phyloP scores from a whole-genome alignment of 1,140 invertebrate genomes.

The Halesus radiatus region DNA sequence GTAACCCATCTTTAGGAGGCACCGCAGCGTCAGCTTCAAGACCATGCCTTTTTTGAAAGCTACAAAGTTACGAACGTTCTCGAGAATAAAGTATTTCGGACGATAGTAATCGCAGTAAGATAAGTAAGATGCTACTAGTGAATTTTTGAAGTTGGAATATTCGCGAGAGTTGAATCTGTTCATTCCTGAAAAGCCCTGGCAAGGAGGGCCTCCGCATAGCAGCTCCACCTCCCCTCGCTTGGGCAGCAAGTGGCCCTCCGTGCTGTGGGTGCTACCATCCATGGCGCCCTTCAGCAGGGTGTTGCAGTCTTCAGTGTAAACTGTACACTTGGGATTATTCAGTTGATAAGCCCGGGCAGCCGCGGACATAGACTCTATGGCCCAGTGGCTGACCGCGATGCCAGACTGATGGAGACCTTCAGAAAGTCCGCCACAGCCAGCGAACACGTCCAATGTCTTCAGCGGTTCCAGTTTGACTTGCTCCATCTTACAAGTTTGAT shows the following conservation, averaged over 20 bases:
- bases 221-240: slow-evolving; percentile 87
- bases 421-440: slow-evolving; percentile 87
- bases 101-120: slow-evolving; percentile 91
- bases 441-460: slow-evolving; percentile 86
- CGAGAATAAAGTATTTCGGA: slow-evolving; percentile 87
- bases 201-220: slow-evolving; percentile 91
- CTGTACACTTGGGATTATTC: slow-evolving; percentile 82
- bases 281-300: slow-evolving; percentile 77
- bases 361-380: slow-evolving; percentile 84
- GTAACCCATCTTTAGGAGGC: slow-evolving; percentile 88
- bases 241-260: slow-evolving; percentile 76
- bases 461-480: slow-evolving; percentile 67
- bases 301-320: slow-evolving; percentile 90
- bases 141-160: slow-evolving; percentile 92
- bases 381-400: slow-evolving; percentile 81
- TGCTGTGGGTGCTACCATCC: slow-evolving; percentile 67
- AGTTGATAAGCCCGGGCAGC: slow-evolving; percentile 86
- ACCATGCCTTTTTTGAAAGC: slow-evolving; percentile 86
- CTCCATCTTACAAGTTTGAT: slow-evolving; percentile 60
- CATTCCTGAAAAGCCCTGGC: slow-evolving; percentile 93
- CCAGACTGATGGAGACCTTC: slow-evolving; percentile 82
- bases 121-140: slow-evolving; percentile 86
- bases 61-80: slow-evolving; percentile 91
- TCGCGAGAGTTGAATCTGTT: slow-evolving; percentile 90
- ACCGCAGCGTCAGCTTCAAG: slow-evolving; percentile 84